Percentiles rank a stretch among this genome's conserved stretches.
Conservation (phyloP, 2,797 vertebrate genomes). For the Odontamblyopus lacepedii region DNA sequence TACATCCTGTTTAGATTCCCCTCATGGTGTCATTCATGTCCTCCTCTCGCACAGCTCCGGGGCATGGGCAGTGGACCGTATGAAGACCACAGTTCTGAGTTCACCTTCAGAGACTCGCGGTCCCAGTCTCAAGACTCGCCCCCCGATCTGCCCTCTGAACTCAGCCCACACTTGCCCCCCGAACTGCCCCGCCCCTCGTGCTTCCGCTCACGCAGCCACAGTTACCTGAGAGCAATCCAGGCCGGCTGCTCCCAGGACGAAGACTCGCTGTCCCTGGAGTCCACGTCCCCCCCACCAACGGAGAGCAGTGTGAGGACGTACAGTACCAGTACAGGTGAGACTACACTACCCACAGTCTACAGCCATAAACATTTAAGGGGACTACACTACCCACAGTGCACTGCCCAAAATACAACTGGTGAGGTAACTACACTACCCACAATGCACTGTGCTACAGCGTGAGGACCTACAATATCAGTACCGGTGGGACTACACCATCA, state of each 20-base stretch:
- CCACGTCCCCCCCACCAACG: constrained; percentile 88
- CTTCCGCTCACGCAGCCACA: constrained; percentile 98
- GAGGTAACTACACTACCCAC: background rate
- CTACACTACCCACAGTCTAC: background rate
- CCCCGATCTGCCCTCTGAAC: constrained; percentile 83
- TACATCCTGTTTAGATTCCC: too few relatives aligned
- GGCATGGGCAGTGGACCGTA: constrained; percentile 90
- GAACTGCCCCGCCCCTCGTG: constrained; percentile 93
- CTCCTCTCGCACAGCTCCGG: constrained; percentile 74
- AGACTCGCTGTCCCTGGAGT: constrained; percentile 90
- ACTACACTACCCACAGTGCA: background rate
- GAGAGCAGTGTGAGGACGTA: constrained; percentile 90
- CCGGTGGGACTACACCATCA: constrained; percentile 79
- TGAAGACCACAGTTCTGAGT: constrained; percentile 86
- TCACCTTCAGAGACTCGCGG: constrained; percentile 85
- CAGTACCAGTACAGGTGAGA: constrained; percentile 90
- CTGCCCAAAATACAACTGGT: too few relatives aligned
- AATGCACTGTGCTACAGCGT: constrained; percentile 75
- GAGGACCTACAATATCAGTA: constrained; percentile 90
- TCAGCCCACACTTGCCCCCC: constrained; percentile 83
- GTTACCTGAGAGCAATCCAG: constrained; percentile 98
- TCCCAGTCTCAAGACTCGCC: constrained; percentile 81
- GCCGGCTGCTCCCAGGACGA: constrained; percentile 98
- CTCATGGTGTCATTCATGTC: background rate
- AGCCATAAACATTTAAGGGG: background rate